These are phyloP conservation scores for Trachurus trachurus DNA, from an alignment of 2,797 vertebrate genomes.

Conservation along the genomic window DNA sequence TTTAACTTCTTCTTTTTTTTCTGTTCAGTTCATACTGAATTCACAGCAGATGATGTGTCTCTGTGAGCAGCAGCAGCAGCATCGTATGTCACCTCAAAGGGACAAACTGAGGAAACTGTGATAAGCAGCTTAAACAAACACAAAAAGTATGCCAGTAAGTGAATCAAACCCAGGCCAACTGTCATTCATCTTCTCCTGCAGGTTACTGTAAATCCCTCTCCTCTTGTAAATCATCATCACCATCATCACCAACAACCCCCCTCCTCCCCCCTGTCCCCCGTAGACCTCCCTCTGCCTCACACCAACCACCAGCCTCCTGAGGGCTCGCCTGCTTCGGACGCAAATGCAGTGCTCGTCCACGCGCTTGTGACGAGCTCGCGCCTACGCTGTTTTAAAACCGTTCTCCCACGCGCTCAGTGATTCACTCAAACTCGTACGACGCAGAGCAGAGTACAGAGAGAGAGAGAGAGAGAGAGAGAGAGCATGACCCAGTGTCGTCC, in stretches of 20 bases:
- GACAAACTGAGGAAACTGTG: not conserved
- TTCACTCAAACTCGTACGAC: conserved; percentile 31
- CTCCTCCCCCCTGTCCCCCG: not conserved
- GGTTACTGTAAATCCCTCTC: not conserved
- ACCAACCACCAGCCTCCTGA: not conserved
- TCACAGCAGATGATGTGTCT: not conserved
- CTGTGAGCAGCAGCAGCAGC: not conserved
- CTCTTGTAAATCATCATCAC: conserved; percentile 17
- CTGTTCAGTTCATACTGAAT: not conserved
- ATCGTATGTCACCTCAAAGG: too few species aligned
- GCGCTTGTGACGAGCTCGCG: conserved; percentile 62
- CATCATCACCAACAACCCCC: too few species aligned
- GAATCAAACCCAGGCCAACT: conserved; percentile 2
- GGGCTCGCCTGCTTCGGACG: conserved; percentile 15
- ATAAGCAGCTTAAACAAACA: not conserved
- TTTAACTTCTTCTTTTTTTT: not conserved
- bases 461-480: not conserved
- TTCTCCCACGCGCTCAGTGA: not conserved
- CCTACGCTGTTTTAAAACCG: conserved; percentile 69
- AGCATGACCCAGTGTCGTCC: not conserved
- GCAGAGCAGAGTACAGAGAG: not conserved
- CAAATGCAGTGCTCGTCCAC: conserved; percentile 50
- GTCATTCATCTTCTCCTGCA: not conserved
- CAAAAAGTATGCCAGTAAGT: conserved; percentile 24
- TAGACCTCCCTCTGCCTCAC: not conserved